phyloP scores from a whole-genome alignment of 2,888 invertebrate genomes.

The Pseudeuparius sepicola region DNA sequence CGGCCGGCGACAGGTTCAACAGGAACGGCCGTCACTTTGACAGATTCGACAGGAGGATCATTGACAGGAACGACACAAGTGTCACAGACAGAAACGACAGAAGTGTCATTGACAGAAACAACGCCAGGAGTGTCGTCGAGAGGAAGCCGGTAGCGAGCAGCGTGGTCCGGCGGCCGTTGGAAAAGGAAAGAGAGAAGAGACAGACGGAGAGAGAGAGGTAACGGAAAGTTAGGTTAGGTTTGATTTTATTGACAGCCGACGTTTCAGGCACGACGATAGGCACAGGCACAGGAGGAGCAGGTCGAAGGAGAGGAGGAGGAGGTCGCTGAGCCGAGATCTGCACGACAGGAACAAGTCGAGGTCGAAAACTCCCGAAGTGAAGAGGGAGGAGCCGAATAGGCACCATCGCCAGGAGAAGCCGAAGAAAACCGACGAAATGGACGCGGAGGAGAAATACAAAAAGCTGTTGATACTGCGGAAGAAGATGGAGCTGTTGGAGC shows the following conservation, averaged over 20 bases:
- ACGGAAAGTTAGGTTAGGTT: too few species aligned
- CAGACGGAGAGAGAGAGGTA: conserved; percentile 18
- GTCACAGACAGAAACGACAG: conserved; percentile 8
- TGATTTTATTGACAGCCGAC: too few species aligned
- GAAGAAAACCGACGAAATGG: conserved; percentile 24
- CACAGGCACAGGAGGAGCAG: conserved; percentile 30
- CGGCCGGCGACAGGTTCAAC: conserved; percentile 19
- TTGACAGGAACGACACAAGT: conserved; percentile 17
- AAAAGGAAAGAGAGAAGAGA: too few species aligned
- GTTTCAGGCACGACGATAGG: conserved; percentile 32
- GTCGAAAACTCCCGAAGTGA: conserved; percentile 13
- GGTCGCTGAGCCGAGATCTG: too few species aligned
- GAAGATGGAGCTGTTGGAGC: conserved; percentile 50
- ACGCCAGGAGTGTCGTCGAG: neutral
- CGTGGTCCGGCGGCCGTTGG: conserved; percentile 22
- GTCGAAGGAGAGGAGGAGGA: too few species aligned
- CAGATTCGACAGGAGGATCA: conserved; percentile 1
- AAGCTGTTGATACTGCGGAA: conserved; percentile 45
- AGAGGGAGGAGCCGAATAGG: conserved; percentile 39
- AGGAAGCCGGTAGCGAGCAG: neutral
- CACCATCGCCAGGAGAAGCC: conserved; percentile 22
- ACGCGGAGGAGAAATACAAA: conserved; percentile 33
- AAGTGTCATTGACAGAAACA: conserved; percentile 5
- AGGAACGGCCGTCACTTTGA: conserved; percentile 7
- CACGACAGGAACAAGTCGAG: conserved; percentile 30